Percentiles rank a stretch among this genome's conserved stretches.
Evolutionary conservation across 2,113 vertebrate species (phyloP).

Genomic region (Anguilla japonica): DNA sequence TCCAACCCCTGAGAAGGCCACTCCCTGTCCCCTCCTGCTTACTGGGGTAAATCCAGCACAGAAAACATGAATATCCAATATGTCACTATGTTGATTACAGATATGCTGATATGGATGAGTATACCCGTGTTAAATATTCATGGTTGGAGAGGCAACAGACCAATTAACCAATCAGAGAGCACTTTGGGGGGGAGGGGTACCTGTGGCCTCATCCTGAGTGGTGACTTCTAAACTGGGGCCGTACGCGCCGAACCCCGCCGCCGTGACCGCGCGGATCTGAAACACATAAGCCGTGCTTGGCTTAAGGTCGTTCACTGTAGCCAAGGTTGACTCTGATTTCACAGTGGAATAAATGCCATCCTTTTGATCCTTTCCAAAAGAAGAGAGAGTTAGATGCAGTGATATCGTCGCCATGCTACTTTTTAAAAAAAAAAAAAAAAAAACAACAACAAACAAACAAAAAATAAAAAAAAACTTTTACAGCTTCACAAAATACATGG

Average conservation of each 20-base stretch:
- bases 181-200: slow-evolving; percentile 62
- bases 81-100: too few species aligned
- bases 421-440: background rate
- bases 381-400: slow-evolving; percentile 5
- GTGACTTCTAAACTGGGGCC: slow-evolving; percentile 93
- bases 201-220: slow-evolving; percentile 91
- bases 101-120: too few species aligned
- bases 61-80: too few species aligned
- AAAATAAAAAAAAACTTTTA: background rate
- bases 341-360: slow-evolving; percentile 94
- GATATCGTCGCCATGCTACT: background rate
- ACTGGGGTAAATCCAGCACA: too few species aligned
- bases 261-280: slow-evolving; percentile 95
- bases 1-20: too few species aligned
- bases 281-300: slow-evolving; percentile 96
- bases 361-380: slow-evolving; percentile 83
- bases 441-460: background rate
- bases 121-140: background rate
- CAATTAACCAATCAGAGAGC: too few species aligned
- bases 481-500: background rate
- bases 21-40: too few species aligned
- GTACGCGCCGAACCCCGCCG: slow-evolving; percentile 92
- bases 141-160: background rate
- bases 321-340: slow-evolving; percentile 90
- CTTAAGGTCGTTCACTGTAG: slow-evolving; percentile 93